Percentiles rank a stretch among this genome's conserved stretches.
Evolutionary conservation across 2,797 vertebrate species (phyloP).

Genomic region (Acanthis flammea): DNA sequence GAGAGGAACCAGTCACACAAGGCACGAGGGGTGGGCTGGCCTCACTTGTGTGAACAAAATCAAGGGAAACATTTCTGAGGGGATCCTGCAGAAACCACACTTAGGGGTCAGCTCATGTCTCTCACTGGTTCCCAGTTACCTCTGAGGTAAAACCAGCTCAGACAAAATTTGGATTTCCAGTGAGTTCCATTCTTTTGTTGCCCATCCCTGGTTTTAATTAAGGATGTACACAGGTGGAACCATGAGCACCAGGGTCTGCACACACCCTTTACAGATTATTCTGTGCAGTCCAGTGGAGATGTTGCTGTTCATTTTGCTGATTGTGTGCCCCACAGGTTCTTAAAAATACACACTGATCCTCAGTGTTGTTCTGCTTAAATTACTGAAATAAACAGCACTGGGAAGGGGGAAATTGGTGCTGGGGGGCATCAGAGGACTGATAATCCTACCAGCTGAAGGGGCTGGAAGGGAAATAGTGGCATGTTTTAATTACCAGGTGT

Average conservation of each 20-base stretch:
- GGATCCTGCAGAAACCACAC: conserved; percentile 83
- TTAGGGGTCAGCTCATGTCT: conserved; percentile 23
- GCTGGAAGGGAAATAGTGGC: not conserved
- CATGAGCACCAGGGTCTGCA: not conserved
- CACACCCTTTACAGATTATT: not conserved
- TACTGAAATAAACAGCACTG: not conserved
- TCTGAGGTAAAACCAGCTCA: not conserved
- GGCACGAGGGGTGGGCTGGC: conserved; percentile 88
- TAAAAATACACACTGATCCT: not conserved
- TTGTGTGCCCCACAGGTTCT: accelerated
- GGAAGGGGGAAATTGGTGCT: not conserved
- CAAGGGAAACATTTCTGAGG: conserved; percentile 87
- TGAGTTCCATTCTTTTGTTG: not conserved
- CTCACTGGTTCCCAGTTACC: not conserved
- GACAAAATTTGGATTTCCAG: not conserved
- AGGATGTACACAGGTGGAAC: not conserved
- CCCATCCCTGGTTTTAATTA: not conserved
- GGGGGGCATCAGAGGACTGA: not conserved
- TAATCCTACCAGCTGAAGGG: not conserved
- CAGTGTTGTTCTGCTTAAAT: not conserved
- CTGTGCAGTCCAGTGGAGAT: not conserved
- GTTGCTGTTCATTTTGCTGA: not conserved
- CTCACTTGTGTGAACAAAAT: conserved; percentile 87
- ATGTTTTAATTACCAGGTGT: not conserved
- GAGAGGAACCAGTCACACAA: conserved; percentile 86